Evolutionary conservation across 1,140 invertebrate genomes (phyloP).

Genomic region (Atopsyche davidsoni): DNA sequence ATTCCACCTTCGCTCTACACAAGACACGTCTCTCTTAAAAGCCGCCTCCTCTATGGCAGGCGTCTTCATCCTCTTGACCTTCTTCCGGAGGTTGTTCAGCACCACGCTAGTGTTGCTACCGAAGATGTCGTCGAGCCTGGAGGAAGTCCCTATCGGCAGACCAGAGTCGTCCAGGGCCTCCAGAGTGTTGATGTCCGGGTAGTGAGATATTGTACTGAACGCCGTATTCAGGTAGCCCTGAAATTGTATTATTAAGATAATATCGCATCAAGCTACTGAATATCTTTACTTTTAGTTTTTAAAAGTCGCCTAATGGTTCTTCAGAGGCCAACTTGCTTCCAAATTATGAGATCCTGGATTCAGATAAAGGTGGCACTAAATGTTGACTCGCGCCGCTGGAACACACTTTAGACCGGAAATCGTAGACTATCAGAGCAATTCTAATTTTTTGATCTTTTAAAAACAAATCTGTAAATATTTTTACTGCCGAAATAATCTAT

Average conservation of each 20-base stretch:
- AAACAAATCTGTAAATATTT: neutral
- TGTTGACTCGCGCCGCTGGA: neutral
- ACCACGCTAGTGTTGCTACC: slow-evolving; percentile 12
- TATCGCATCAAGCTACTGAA: neutral
- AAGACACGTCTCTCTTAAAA: slow-evolving; percentile 15
- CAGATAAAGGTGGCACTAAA: neutral
- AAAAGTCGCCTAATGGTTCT: no score
- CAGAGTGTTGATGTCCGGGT: slow-evolving; percentile 37
- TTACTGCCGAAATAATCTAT: no score
- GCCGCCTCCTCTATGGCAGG: slow-evolving; percentile 24
- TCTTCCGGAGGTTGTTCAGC: slow-evolving; percentile 17
- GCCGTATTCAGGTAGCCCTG: slow-evolving; percentile 32
- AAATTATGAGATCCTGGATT: no score
- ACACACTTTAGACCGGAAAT: neutral
- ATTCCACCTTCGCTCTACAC: slow-evolving; percentile 22
- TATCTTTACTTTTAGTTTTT: neutral
- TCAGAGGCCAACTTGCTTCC: no score
- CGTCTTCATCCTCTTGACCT: slow-evolving; percentile 21
- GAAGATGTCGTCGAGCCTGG: slow-evolving; percentile 27
- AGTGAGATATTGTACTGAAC: slow-evolving; percentile 36
- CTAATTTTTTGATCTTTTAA: neutral
- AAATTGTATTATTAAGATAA: no score
- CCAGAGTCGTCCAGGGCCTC: slow-evolving; percentile 37
- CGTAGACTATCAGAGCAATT: no score
- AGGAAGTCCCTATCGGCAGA: slow-evolving; percentile 33